A percentile compares a stretch with the other conserved stretches of the same genome.
Conservation (phyloP, 37 sponge, comb jelly and placozoan species). For the Hormiphora californensis region DNA sequence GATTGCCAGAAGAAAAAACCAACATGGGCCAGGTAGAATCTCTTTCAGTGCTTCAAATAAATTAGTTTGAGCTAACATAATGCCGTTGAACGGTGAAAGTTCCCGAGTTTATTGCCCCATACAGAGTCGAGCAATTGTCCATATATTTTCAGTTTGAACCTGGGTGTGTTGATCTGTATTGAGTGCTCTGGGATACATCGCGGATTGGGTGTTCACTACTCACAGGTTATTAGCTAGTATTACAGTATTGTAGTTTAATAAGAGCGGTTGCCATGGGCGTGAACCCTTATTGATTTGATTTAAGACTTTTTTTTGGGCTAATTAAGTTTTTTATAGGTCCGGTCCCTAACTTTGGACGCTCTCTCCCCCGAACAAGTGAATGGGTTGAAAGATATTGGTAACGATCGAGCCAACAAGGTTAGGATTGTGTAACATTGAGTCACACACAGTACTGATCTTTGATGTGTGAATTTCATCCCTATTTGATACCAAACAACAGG, state of each 20-base stretch:
- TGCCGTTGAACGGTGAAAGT: too few species aligned
- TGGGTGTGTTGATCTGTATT: constrained; percentile 82
- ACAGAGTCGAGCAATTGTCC: too few species aligned
- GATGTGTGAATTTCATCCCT: neutral
- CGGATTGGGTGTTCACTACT: constrained; percentile 75
- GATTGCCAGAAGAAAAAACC: constrained; percentile 72
- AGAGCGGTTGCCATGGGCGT: neutral
- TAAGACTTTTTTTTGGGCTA: neutral
- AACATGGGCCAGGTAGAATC: constrained; percentile 81
- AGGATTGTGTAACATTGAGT: neutral
- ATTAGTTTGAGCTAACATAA: too few species aligned
- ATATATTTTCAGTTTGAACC: constrained; percentile 65
- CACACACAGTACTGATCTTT: neutral
- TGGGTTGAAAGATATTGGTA: neutral
- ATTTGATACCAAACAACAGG: neutral
- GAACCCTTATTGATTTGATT: neutral
- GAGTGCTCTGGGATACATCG: constrained; percentile 89
- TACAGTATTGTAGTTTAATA: neutral
- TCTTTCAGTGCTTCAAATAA: neutral
- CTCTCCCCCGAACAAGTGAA: neutral
- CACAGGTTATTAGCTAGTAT: constrained; percentile 58
- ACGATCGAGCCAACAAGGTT: neutral
- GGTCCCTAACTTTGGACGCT: constrained; percentile 33
- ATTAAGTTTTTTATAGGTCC: neutral
- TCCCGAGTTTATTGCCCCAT: too few species aligned